Percentiles rank a stretch among this genome's conserved stretches.
phyloP scores from a whole-genome alignment of 2,888 invertebrate genomes.

The Ametastegia equiseti region DNA sequence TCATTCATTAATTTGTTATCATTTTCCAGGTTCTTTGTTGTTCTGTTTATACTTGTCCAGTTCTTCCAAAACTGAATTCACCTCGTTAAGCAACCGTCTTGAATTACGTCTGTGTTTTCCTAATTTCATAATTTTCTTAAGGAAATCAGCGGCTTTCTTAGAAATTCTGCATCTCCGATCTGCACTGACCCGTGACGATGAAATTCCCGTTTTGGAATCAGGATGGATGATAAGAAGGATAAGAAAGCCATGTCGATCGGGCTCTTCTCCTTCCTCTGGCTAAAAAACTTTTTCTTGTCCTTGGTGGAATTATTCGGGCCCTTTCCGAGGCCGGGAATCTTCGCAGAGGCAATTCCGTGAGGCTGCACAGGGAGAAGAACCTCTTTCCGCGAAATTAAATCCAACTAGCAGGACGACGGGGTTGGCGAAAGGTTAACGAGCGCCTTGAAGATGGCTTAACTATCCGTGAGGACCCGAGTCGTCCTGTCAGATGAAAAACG shows the following conservation, averaged over 20 bases:
- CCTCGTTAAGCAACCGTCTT: background rate
- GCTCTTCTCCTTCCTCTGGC: too few species aligned
- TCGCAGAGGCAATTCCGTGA: slow-evolving; percentile 3
- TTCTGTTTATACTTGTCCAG: background rate
- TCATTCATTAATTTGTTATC: background rate
- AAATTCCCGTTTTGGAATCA: too few species aligned
- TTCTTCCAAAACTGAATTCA: background rate
- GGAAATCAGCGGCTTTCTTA: too few species aligned
- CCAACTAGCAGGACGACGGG: slow-evolving; percentile 29
- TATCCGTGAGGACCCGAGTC: slow-evolving; percentile 14
- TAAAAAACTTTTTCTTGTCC: too few species aligned
- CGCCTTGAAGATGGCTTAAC: slow-evolving; percentile 27
- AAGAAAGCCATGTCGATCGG: too few species aligned
- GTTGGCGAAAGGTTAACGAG: background rate
- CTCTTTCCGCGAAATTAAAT: slow-evolving; percentile 40
- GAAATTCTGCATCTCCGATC: too few species aligned
- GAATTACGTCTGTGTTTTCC: too few species aligned
- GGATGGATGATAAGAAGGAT: too few species aligned
- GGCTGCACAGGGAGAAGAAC: background rate
- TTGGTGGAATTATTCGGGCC: too few species aligned
- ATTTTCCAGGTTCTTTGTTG: background rate
- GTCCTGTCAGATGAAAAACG: slow-evolving; percentile 5
- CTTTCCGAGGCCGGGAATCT: too few species aligned
- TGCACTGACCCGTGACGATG: too few species aligned
- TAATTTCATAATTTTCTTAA: too few species aligned